Conservation (phyloP, 1,140 invertebrate genomes). For the Radopholus similis region DNA sequence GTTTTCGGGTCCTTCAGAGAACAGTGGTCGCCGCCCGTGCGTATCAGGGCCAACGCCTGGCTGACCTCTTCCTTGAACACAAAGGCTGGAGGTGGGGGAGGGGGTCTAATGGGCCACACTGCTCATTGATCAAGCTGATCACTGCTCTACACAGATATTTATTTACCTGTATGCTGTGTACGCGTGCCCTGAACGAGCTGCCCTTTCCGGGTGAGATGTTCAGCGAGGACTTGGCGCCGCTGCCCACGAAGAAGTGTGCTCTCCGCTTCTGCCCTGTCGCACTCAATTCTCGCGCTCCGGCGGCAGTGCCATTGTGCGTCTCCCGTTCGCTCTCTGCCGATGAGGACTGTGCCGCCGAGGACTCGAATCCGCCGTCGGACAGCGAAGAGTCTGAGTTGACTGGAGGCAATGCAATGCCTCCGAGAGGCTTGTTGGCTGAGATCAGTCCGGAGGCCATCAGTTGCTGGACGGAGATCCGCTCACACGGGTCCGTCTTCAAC, state of each 20-base stretch:
- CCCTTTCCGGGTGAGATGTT: constrained; percentile 7
- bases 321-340: neutral
- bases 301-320: neutral
- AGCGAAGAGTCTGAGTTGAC: constrained; percentile 24
- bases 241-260: constrained; percentile 4
- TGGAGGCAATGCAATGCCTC: constrained; percentile 1
- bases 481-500: constrained; percentile 82
- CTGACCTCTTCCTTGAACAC: constrained; percentile 90
- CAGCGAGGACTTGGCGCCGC: constrained; percentile 10
- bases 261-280: neutral
- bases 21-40: constrained; percentile 66
- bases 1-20: constrained; percentile 21
- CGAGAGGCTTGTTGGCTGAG: neutral
- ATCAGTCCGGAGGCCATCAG: neutral
- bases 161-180: constrained; percentile 1
- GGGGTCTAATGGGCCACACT: too few relatives aligned
- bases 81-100: too few relatives aligned
- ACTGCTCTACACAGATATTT: neutral
- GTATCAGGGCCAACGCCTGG: constrained; percentile 88
- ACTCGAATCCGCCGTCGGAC: constrained; percentile 20
- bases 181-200: constrained; percentile 5
- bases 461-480: constrained; percentile 79
- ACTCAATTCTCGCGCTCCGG: neutral
- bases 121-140: constrained; percentile 4
- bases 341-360: neutral